A percentile compares a stretch with the other conserved stretches of the same genome.
These are phyloP conservation scores for Cantharis rustica DNA, from an alignment of 2,888 invertebrate genomes.

Conservation along the genomic window DNA sequence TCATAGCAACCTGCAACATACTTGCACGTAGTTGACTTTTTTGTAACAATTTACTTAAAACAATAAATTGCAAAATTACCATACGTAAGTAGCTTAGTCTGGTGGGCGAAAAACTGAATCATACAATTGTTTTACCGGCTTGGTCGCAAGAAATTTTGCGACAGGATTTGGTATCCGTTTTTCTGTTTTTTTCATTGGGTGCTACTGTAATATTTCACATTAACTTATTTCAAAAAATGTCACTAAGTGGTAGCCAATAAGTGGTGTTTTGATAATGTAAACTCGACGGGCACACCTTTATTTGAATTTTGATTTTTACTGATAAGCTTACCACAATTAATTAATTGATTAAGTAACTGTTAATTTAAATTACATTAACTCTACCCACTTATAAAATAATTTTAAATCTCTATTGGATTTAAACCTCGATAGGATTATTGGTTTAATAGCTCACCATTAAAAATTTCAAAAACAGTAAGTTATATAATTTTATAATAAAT, in stretches of 20 bases:
- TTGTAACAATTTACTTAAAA: not conserved
- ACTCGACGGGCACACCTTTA: not conserved
- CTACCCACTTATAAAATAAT: not conserved
- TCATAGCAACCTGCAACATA: not conserved
- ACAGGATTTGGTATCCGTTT: too few relatives aligned
- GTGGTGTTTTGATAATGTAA: not conserved
- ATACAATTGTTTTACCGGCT: too few relatives aligned
- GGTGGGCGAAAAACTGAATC: not conserved
- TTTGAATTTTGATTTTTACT: not conserved
- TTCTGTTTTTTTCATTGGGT: too few relatives aligned
- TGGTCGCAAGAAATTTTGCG: too few relatives aligned
- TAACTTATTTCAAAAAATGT: not conserved
- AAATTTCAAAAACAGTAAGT: not conserved
- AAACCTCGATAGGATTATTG: not conserved
- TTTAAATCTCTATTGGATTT: not conserved
- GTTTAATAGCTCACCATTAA: not conserved
- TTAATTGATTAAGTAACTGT: not conserved
- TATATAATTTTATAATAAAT: too few relatives aligned
- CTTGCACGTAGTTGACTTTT: not conserved
- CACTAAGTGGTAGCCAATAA: not conserved
- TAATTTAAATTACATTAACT: not conserved
- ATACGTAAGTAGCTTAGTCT: not conserved
- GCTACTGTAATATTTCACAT: too few relatives aligned
- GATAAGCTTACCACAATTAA: not conserved
- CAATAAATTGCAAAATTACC: not conserved